Conservation (phyloP, 2,888 invertebrate genomes). For the Copidosoma aretas region DNA sequence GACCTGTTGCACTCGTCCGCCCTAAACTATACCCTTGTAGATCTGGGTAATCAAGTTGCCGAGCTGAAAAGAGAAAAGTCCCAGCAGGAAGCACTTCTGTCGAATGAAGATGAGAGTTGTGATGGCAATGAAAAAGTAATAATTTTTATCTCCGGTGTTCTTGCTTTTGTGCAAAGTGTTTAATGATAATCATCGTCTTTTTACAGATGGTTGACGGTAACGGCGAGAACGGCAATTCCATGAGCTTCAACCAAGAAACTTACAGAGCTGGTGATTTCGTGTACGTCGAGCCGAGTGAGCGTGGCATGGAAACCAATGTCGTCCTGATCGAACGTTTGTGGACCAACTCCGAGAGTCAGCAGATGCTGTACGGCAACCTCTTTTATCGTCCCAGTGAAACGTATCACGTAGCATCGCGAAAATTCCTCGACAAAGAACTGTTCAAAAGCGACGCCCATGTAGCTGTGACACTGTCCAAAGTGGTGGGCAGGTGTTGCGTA, state of each 20-base stretch:
- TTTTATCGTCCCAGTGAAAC: conserved; percentile 95
- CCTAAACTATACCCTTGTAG: conserved; percentile 77
- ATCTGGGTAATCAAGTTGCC: conserved; percentile 79
- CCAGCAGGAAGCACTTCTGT: conserved; percentile 69
- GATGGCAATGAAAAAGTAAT: conserved; percentile 60
- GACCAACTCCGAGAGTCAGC: conserved; percentile 81
- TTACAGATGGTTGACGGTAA: conserved; percentile 53
- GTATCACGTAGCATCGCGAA: conserved; percentile 91
- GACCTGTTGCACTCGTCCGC: conserved; percentile 87
- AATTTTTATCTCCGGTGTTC: no score
- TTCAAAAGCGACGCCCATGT: conserved; percentile 93
- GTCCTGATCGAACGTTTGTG: conserved; percentile 88
- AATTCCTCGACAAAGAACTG: conserved; percentile 95
- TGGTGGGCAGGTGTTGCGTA: conserved; percentile 89
- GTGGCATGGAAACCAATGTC: conserved; percentile 76
- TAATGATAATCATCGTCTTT: no score
- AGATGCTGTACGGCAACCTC: conserved; percentile 90
- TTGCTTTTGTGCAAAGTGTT: no score
- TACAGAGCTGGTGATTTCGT: conserved; percentile 90
- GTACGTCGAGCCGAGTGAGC: conserved; percentile 77
- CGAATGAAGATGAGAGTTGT: conserved; percentile 76
- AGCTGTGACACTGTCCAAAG: conserved; percentile 82
- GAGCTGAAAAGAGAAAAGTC: conserved; percentile 78
- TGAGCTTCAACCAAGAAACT: conserved; percentile 78
- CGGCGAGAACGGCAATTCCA: conserved; percentile 67